A percentile compares a stretch with the other conserved stretches of the same genome.
phyloP scores from a whole-genome alignment of 2,797 vertebrate genomes.

The Poecilia picta region DNA sequence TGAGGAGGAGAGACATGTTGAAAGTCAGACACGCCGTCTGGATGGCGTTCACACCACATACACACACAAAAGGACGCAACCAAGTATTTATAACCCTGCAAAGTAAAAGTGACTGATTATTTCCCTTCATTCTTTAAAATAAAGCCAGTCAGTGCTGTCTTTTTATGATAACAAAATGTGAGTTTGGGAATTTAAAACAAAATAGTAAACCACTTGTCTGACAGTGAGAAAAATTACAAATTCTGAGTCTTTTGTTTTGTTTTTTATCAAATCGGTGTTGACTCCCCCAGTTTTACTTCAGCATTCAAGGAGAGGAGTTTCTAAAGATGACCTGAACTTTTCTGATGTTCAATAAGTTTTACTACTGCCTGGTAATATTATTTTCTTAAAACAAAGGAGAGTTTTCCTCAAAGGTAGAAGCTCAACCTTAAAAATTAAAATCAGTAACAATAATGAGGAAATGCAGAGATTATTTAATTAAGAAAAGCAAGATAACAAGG shows the following conservation, averaged over 20 bases:
- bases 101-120: not conserved
- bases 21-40: conserved; percentile 79
- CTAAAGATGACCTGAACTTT: not conserved
- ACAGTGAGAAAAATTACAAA: not conserved
- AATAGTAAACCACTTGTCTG: not conserved
- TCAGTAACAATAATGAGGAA: not conserved
- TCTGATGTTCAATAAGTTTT: not conserved
- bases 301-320: not conserved
- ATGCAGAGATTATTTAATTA: not conserved
- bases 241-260: not conserved
- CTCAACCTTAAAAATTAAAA: not conserved
- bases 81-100: not conserved
- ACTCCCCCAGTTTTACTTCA: not conserved
- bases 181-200: not conserved
- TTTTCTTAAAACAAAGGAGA: not conserved
- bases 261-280: not conserved
- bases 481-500: not conserved
- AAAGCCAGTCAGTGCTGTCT: not conserved
- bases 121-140: not conserved
- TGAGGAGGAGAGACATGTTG: conserved; percentile 69
- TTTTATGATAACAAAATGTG: not conserved
- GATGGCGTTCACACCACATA: conserved; percentile 51
- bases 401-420: not conserved
- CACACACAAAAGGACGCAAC: conserved; percentile 41
- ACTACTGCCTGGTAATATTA: not conserved